Base-by-base conservation (phyloP, 92 coral and sea anemone genomes). In the Metridium senile region DNA sequence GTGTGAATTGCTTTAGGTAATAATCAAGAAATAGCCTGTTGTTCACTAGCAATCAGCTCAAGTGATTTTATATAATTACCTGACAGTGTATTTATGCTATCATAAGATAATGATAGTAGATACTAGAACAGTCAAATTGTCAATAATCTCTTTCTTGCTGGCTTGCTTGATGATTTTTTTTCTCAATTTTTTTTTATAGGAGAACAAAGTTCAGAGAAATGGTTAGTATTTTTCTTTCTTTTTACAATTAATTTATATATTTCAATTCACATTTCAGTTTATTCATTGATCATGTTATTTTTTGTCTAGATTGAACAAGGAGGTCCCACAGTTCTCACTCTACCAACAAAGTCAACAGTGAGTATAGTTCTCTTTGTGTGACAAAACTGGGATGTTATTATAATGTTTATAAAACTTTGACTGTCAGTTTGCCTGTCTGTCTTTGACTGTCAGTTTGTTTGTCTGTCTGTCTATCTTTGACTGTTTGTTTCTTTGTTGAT, bases 271-370 rank as follows among this genome's bases (percentile, higher is more conserved):
- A 19, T 22, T 22, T 25, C 65, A 7, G 4, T 23, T 1, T 22
- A 19, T 59, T 25, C 31, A 17, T 54, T 59, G 28, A 1, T 16
- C 8, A 7, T 8, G 8, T 25, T 39, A 19, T 23, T 25, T 68
- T 82, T 79, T 51, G 33, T 43, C n/a, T 76, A 92, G 97, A 90
- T 86, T 82, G 97, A 89, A 76, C 69, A 88, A 68, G 99, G 99
- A 34, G 99, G 99, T 0, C 99, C 99, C 26, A 92, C 96, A 4
- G 93, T 95, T 13, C 87, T 95, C 1, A 95, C 99, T 1, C 74
- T 95, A 7, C 99, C 99, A 26, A 95, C 99, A 26, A 95, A 95
- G 74, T 95, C 99, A 70, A 95, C 99, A 20, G 99, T 95, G 83
- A 83, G 85, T n/a, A n/a, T n/a, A n/a, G n/a, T n/a, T n/a, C n/a